Conservation (phyloP, 2,888 invertebrate genomes). For the Lochmaea crataegi region DNA sequence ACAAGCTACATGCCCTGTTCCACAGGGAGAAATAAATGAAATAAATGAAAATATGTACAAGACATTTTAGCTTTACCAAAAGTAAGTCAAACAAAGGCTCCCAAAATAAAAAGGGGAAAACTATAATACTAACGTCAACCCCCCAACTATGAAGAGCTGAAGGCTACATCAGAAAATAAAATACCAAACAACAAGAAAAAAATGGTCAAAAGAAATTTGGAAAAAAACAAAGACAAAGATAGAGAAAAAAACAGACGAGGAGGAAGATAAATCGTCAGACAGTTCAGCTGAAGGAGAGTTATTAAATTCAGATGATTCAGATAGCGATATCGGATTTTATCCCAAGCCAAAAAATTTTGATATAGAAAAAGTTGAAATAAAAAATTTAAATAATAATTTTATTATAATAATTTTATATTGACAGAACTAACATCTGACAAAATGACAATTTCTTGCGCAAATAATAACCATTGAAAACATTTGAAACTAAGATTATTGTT, state of each 20-base stretch:
- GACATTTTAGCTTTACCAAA: no score
- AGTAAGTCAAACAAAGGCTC: no score
- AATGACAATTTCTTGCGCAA: background rate
- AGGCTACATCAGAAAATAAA: no score
- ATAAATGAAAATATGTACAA: no score
- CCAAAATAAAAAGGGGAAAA: no score
- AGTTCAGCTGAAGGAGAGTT: background rate
- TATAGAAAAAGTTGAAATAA: background rate
- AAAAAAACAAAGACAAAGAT: background rate
- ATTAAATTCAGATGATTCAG: background rate
- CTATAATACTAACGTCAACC: no score
- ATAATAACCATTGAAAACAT: background rate
- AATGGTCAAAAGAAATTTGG: no score
- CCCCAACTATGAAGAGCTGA: no score
- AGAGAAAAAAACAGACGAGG: background rate
- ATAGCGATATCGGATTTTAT: background rate
- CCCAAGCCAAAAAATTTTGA: background rate
- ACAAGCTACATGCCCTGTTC: no score
- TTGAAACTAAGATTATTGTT: background rate
- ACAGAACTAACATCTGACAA: background rate
- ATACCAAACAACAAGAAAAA: no score
- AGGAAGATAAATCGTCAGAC: background rate
- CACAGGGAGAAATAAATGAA: no score
- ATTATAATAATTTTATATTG: background rate
- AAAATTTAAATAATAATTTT: background rate